Conservation (phyloP, 2,113 vertebrate genomes). For the Melierax canorus region DNA sequence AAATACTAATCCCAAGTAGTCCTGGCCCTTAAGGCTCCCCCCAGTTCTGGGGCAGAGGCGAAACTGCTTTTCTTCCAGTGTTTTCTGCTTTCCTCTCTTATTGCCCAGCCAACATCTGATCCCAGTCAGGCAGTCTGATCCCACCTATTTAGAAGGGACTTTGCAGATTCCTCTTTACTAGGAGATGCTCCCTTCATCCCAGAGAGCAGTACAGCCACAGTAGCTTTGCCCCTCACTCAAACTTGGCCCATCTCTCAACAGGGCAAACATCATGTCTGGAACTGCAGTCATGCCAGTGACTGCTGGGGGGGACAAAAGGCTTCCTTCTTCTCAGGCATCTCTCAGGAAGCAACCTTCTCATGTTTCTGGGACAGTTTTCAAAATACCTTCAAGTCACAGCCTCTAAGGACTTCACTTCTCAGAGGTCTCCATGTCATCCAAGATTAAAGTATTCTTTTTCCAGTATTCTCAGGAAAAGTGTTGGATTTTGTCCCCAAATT, state of each 20-base stretch:
- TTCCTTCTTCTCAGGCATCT: background rate
- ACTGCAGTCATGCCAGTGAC: background rate
- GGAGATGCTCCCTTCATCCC: background rate
- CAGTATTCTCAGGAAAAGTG: background rate
- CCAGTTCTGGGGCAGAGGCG: background rate
- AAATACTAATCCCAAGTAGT: background rate
- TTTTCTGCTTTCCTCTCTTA: background rate
- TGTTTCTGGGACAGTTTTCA: background rate
- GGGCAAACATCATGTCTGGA: too few species aligned
- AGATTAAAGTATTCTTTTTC: background rate
- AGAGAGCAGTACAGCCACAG: background rate
- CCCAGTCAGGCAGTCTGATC: background rate
- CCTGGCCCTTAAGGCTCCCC: too few species aligned
- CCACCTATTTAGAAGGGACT: background rate
- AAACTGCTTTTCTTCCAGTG: background rate
- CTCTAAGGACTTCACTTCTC: background rate
- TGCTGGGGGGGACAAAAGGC: background rate
- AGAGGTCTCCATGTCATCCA: background rate
- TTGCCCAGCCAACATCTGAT: background rate
- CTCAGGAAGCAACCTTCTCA: background rate
- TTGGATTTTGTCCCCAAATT: background rate
- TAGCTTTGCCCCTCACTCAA: background rate
- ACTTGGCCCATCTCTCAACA: too few species aligned
- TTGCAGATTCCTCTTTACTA: background rate
- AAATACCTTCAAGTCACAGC: background rate